Evolutionary conservation across 2,797 vertebrate species (phyloP).

Genomic region (Falco rusticolus): DNA sequence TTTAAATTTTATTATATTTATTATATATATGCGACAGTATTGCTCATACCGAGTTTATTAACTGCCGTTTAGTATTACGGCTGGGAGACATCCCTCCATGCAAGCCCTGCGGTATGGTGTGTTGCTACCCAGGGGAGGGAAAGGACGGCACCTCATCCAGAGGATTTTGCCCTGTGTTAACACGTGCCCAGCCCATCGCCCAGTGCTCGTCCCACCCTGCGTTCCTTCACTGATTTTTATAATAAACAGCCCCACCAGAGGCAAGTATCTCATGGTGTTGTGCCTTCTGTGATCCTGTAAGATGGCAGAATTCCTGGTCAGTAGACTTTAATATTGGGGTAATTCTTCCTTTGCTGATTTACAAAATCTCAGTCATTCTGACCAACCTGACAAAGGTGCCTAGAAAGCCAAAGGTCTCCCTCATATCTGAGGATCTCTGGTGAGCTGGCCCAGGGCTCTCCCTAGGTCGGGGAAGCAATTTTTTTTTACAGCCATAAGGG

Average conservation of each 20-base stretch:
- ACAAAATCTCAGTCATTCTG: neutral
- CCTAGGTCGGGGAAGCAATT: neutral
- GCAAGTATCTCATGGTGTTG: neutral
- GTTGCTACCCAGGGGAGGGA: neutral
- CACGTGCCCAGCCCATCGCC: neutral
- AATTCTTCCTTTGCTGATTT: neutral
- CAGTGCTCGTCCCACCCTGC: neutral
- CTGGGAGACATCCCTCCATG: neutral
- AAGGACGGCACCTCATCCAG: neutral
- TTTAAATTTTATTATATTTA: too few relatives aligned
- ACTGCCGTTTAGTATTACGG: neutral
- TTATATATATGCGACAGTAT: too few relatives aligned
- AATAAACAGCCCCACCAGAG: neutral
- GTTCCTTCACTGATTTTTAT: neutral
- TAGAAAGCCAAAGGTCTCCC: neutral
- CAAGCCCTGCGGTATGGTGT: neutral
- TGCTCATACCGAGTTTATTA: neutral
- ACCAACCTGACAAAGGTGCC: neutral
- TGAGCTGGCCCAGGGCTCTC: neutral
- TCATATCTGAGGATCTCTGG: neutral
- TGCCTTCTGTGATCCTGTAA: neutral
- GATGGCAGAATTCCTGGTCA: neutral
- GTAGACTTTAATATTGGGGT: neutral
- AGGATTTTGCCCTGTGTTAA: neutral
- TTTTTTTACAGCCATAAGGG: neutral